A percentile compares a stretch with the other conserved stretches of the same genome.
Conservation (phyloP, 2,797 vertebrate genomes). For the Phoxinus dragarum region DNA sequence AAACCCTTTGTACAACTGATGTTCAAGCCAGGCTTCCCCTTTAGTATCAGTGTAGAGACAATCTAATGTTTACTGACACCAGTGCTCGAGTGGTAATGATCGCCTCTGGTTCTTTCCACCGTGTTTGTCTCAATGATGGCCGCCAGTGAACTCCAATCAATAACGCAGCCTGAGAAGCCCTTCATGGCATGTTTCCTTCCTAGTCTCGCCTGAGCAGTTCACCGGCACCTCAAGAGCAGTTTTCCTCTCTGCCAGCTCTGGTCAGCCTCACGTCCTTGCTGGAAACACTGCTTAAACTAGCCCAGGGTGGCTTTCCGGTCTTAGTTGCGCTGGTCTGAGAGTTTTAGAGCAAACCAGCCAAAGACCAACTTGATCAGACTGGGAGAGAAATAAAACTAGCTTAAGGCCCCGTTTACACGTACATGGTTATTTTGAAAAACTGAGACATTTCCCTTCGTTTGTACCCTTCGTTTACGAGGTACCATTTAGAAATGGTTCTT, state of each 20-base stretch:
- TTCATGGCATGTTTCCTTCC: constrained; percentile 72
- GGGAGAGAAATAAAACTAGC: neutral
- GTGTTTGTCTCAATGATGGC: constrained; percentile 79
- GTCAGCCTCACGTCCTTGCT: neutral
- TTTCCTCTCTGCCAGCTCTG: constrained; percentile 52
- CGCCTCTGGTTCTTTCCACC: constrained; percentile 84
- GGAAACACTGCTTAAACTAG: neutral
- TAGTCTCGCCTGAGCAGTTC: constrained; percentile 76
- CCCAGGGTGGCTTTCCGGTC: neutral
- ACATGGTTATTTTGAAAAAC: too few relatives aligned
- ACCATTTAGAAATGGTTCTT: too few relatives aligned
- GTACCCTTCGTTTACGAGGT: too few relatives aligned
- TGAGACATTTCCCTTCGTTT: too few relatives aligned
- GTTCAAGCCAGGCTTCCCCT: constrained; percentile 47
- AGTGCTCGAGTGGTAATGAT: constrained; percentile 83
- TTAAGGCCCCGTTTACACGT: neutral
- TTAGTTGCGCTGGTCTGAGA: neutral
- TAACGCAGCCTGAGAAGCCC: constrained; percentile 74
- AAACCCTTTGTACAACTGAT: constrained; percentile 27
- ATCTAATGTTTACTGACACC: constrained; percentile 84
- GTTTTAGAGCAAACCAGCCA: neutral
- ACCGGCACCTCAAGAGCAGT: constrained; percentile 68
- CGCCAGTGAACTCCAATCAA: constrained; percentile 80
- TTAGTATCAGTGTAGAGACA: constrained; percentile 69
- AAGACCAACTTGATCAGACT: neutral